phyloP scores from a whole-genome alignment of 2,797 vertebrate species.

The Danio aesculapii region DNA sequence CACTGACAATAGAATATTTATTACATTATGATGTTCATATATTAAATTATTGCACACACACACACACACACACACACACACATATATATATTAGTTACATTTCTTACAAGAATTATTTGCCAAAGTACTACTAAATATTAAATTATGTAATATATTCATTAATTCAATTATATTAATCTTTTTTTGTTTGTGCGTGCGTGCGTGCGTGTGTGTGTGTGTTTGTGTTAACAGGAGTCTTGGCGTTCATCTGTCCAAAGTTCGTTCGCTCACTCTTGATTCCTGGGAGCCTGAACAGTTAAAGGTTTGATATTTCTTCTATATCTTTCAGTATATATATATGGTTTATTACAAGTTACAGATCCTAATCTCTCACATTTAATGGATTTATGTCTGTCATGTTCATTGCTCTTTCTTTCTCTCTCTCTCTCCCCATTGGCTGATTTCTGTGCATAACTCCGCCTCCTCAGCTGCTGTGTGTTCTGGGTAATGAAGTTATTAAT shows the following conservation, averaged over 20 bases:
- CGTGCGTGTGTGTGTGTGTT: neutral
- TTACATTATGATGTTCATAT: no score
- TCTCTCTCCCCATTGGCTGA: neutral
- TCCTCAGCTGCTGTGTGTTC: slow-evolving; percentile 74
- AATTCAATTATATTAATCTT: no score
- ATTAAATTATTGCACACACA: no score
- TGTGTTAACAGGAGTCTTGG: slow-evolving; percentile 76
- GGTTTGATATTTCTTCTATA: slow-evolving; percentile 59
- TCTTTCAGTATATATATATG: neutral
- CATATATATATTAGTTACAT: no score
- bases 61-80: no score
- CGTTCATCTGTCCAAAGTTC: slow-evolving; percentile 81
- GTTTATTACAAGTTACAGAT: neutral
- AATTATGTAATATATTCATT: no score
- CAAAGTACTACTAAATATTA: no score
- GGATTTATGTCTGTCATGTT: neutral
- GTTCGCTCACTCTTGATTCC: slow-evolving; percentile 82
- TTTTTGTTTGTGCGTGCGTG: neutral
- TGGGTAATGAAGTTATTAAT: slow-evolving; percentile 79
- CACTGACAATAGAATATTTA: no score
- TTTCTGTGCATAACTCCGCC: neutral
- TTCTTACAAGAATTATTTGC: no score
- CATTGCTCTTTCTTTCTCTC: no score
- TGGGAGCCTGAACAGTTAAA: slow-evolving; percentile 83
- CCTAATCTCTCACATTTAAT: neutral